Evolutionary conservation across 2,888 invertebrate genomes (phyloP), one percentile per base, ranked within the genome.

Genomic region (Clostera curtula): DNA sequence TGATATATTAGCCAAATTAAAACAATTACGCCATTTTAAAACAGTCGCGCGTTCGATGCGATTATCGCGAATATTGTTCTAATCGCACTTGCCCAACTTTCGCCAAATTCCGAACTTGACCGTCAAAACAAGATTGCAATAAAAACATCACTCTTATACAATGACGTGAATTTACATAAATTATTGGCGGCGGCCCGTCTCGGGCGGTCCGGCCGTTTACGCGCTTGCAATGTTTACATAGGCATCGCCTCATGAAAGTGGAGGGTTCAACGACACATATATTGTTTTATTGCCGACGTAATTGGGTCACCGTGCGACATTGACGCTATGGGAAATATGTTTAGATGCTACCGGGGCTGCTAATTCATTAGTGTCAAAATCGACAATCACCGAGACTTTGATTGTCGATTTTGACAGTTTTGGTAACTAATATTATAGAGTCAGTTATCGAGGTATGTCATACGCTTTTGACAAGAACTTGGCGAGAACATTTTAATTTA

Each of bases 121-220:
- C 80, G 71, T 62, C 75, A 73, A 79, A 79, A 70, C 62, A 65
- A 71, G 70, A 73, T 66, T 63, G 66, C 68, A 71, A 75, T 80
- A 80, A 79, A 77, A 73, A 63, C 73, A 71, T 77, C 74, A 72
- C 56, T 71, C 62, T 74, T 74, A 62, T 68, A 72, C 76, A 76
- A 76, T 79, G 80, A 74, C 65, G 72, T 64, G 64, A 68, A 80
- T 80, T 80, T 75, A 80, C 82, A 82, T 83, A 82, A 82, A 82
- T 80, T 77, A 80, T 80, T 66, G 76, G 69, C 74, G 75, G 56
- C 72, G 66, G 52, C 59, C 53, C 58, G 79, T 73, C 75, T 69
- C 69, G 61, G 50, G 4, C 31, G 34, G 24, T 40, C 43, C 38
- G 34, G 42, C 43, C 56, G 62, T 67, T 70, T 71, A 67, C 67